Evolutionary conservation across 2,113 vertebrate genomes (phyloP).

Genomic region (Labeo catla): DNA sequence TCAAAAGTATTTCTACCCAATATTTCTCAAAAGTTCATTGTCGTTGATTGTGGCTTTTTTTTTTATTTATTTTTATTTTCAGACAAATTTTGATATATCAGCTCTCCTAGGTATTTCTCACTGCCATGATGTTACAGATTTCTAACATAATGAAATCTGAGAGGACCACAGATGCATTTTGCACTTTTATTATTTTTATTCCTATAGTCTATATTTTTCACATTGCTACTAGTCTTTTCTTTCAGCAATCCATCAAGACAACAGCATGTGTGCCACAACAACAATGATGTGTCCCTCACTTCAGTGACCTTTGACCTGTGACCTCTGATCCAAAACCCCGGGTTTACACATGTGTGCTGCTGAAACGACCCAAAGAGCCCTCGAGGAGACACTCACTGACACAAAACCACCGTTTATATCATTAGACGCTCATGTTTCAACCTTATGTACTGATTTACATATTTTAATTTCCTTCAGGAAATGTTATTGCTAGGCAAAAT

Average conservation of each 20-base stretch:
- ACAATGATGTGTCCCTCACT: not conserved
- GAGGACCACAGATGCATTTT: no score
- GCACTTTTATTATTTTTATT: not conserved
- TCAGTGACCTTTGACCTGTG: not conserved
- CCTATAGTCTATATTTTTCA: not conserved
- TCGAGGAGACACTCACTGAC: not conserved
- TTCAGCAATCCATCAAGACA: not conserved
- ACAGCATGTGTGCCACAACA: conserved; percentile 2
- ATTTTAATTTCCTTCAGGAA: no score
- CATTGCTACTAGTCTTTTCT: not conserved
- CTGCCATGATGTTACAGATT: no score
- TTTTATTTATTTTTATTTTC: no score
- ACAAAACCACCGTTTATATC: not conserved
- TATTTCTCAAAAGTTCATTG: no score
- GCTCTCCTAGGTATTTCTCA: no score
- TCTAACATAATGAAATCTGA: no score
- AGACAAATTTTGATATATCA: no score
- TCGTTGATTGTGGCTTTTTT: no score
- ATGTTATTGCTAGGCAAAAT: not conserved
- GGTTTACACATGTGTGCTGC: not conserved
- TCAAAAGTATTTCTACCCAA: no score
- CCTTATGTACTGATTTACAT: no score
- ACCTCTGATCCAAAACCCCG: not conserved
- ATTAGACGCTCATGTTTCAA: not conserved
- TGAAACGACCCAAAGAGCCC: not conserved